Evolutionary conservation across 2,888 invertebrate genomes (phyloP), one percentile per base, ranked within the genome.

Genomic region (Phania funesta): DNA sequence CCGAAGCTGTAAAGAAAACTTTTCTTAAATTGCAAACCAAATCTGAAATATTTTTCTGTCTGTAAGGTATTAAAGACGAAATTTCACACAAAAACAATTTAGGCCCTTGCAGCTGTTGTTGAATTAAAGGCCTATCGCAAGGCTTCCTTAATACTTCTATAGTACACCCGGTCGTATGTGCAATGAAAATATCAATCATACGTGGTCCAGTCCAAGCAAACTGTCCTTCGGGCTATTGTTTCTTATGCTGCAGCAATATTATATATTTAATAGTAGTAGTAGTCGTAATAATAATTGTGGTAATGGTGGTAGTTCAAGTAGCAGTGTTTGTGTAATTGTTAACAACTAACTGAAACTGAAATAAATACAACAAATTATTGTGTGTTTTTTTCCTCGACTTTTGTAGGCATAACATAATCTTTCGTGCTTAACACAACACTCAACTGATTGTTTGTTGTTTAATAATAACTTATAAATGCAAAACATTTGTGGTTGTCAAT

Each of bases 211-310:
- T 58, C 29, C 62, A 58, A 68, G 44, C 83, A 78, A n/a, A 86
- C 77, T 87, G 83, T 85, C 86, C 86, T 85, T 83, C 84, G 80
- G 83, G 85, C 86, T 71, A 44, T 50, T 58, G 24, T 38, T 65
- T 7, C 32, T 5, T 38, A 16, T 24, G 9, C 24, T 26, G 62
- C 29, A 44, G 38, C 50, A 50, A 50, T 35, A 24, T 18, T 13
- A 38, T 9, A 11, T 7, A 16, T 18, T 54, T 18, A 18, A 22
- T 50, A 60, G 16, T 20, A 16, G 16, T 20, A 18, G 44, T 29
- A n/a, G n/a, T n/a, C n/a, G n/a, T n/a, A n/a, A n/a, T n/a, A 50
- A 11, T 20, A 35, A n/a, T 52, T 18, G 44, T 56, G 32, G 60
- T 44, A 9, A 9, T 44, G 3, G 35, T 44, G 16, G 20, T 16